Conservation (phyloP, 2,888 invertebrate genomes). For the Heliconius aoede region DNA sequence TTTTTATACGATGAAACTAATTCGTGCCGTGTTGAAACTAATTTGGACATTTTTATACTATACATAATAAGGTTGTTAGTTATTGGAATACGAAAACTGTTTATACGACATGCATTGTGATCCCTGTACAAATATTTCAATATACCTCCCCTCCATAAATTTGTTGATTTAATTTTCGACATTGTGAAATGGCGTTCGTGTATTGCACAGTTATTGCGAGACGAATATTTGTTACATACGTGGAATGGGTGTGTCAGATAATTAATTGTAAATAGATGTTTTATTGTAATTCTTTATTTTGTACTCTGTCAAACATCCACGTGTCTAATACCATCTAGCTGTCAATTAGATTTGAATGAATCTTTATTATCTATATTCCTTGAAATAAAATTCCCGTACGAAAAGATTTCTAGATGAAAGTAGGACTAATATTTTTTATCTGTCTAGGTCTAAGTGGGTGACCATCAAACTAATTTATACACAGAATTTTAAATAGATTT, state of each 20-base stretch:
- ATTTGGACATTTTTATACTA: constrained; percentile 41
- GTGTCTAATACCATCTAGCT: constrained; percentile 76
- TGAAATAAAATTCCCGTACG: constrained; percentile 70
- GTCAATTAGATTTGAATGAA: constrained; percentile 79
- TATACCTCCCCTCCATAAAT: constrained; percentile 3
- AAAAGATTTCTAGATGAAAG: constrained; percentile 70
- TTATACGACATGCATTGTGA: constrained; percentile 32
- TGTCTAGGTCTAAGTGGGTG: constrained; percentile 82
- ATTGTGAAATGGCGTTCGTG: constrained; percentile 29
- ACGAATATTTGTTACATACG: constrained; percentile 68
- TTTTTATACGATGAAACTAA: constrained; percentile 37
- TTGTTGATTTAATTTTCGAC: constrained; percentile 30
- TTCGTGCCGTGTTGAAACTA: constrained; percentile 19
- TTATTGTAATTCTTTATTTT: constrained; percentile 77
- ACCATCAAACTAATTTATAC: constrained; percentile 83
- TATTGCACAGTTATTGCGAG: constrained; percentile 71
- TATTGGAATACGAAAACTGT: constrained; percentile 28
- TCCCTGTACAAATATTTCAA: constrained; percentile 36
- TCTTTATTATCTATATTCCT: constrained; percentile 71
- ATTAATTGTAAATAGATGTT: constrained; percentile 81
- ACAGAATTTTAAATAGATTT: constrained; percentile 79
- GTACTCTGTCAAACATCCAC: constrained; percentile 76
- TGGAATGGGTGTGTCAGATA: constrained; percentile 74
- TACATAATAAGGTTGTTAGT: constrained; percentile 37
- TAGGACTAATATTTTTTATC: constrained; percentile 82